phyloP scores from a whole-genome alignment of 2,797 vertebrate species.

The Poeciliopsis gracilis region DNA sequence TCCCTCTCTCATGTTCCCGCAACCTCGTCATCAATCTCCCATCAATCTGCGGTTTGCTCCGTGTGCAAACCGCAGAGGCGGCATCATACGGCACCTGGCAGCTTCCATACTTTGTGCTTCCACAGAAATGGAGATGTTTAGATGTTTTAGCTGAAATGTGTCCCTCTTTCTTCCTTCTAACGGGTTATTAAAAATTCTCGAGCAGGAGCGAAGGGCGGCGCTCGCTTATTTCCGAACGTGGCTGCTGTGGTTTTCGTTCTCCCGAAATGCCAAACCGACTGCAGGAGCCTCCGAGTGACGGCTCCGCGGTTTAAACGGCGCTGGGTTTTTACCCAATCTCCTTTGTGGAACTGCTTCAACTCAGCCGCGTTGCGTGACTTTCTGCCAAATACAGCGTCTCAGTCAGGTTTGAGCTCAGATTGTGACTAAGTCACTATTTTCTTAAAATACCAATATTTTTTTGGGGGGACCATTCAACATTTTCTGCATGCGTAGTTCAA shows the following conservation, averaged over 20 bases:
- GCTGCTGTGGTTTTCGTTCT: neutral
- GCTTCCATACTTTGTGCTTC: conserved; percentile 64
- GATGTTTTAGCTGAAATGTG: neutral
- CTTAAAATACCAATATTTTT: no score
- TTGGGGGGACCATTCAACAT: neutral
- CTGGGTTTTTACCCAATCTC: neutral
- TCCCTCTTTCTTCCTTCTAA: neutral
- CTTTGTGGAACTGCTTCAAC: neutral
- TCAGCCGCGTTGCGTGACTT: neutral
- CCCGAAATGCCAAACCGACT: no score
- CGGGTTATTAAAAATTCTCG: fast-evolving
- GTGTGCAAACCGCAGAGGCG: conserved; percentile 67
- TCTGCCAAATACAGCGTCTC: neutral
- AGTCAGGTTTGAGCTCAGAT: neutral
- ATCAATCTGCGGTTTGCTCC: no score
- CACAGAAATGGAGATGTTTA: neutral
- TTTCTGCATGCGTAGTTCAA: neutral
- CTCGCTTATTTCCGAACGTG: neutral
- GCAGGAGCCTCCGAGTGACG: neutral
- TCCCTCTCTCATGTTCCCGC: conserved; percentile 22
- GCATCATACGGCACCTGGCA: conserved; percentile 75
- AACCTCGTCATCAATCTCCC: conserved; percentile 52
- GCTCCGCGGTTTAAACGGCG: neutral
- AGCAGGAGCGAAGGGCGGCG: neutral
- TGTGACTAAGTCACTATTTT: neutral